Base-by-base conservation (phyloP, 2,888 invertebrate genomes). In the Limnephilus marmoratus region DNA sequence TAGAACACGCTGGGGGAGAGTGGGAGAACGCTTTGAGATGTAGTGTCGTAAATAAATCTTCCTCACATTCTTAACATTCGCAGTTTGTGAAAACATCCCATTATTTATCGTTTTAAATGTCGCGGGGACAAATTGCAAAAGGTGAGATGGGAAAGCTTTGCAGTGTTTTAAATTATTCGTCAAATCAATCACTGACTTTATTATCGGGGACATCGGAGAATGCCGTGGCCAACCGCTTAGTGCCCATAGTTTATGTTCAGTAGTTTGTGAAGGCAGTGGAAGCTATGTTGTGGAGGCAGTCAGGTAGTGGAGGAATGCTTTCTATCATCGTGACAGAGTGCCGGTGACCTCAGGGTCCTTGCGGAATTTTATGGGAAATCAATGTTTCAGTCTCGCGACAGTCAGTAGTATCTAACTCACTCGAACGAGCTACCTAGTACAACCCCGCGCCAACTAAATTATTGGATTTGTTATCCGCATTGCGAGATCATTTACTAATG, bases 151-250 rank as follows among this genome's bases (percentile, higher is more conserved):
- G 24, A 18, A n/a, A 37, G 80, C 81, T 37, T 80, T 12, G 81
- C 68, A 31, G n/a, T n/a, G 31, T n/a, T 37, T 31, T 4, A 80
- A 68, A 24, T 24, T 89, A 81, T 89, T 68, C 12, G 24, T 89
- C 31, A 37, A 88, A 89, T 89, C 80, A 89, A 89, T 89, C 88
- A 89, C 88, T 90, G 53, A 31, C 3, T 53, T 53, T 87, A 87
- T 87, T 53, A 53, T 49, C 31, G 68, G 87, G 18, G 49, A 49
- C n/a, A 31, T 68, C 53, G 87, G 87, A 53, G 49, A 87, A 87
- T 29, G n/a, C 18, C 9, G 34, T 31, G 68, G 13, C 31, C 45
- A 87, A 87, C 87, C 53, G 87, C 31, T 53, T 18, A 24, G n/a
- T 53, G 7, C 4, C 49, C 49, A 15, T 31, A 45, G 87, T 87